A percentile compares a stretch with the other conserved stretches of the same genome.
Conservation (phyloP, 2,888 invertebrate species). For the Hemaris fuciformis region DNA sequence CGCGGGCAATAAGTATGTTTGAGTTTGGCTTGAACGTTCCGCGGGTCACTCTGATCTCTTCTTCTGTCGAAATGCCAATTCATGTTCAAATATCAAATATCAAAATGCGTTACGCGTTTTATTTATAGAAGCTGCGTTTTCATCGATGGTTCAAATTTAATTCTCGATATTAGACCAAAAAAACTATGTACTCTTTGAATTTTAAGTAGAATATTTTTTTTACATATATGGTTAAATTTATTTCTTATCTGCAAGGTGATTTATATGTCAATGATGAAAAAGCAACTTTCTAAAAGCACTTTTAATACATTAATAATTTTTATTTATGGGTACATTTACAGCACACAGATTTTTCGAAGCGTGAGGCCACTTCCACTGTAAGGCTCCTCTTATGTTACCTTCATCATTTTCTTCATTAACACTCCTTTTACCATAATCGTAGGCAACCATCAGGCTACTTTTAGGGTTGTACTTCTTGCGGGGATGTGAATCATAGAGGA, state of each 20-base stretch:
- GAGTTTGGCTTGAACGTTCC: constrained; percentile 66
- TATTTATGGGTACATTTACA: background rate
- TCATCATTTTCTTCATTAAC: constrained; percentile 58
- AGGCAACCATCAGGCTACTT: constrained; percentile 58
- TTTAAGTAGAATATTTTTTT: too few relatives aligned
- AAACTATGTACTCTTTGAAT: too few relatives aligned
- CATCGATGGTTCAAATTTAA: too few relatives aligned
- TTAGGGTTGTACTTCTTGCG: constrained; percentile 61
- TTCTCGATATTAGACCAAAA: too few relatives aligned
- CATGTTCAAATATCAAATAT: constrained; percentile 24
- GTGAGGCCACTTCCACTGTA: constrained; percentile 14
- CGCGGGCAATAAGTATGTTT: constrained; percentile 68
- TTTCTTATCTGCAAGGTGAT: too few relatives aligned
- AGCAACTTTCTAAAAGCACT: background rate
- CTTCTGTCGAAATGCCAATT: constrained; percentile 60
- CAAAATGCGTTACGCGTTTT: constrained; percentile 24
- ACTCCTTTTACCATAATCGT: constrained; percentile 68
- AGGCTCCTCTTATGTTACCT: constrained; percentile 50
- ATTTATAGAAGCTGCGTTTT: constrained; percentile 17
- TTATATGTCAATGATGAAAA: background rate
- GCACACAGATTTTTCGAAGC: constrained; percentile 7
- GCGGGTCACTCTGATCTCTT: constrained; percentile 67
- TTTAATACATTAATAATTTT: background rate
- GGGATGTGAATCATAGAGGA: constrained; percentile 34
- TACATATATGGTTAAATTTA: too few relatives aligned